Conservation (phyloP, 2,113 vertebrate genomes). For the Ammodytes marinus region DNA sequence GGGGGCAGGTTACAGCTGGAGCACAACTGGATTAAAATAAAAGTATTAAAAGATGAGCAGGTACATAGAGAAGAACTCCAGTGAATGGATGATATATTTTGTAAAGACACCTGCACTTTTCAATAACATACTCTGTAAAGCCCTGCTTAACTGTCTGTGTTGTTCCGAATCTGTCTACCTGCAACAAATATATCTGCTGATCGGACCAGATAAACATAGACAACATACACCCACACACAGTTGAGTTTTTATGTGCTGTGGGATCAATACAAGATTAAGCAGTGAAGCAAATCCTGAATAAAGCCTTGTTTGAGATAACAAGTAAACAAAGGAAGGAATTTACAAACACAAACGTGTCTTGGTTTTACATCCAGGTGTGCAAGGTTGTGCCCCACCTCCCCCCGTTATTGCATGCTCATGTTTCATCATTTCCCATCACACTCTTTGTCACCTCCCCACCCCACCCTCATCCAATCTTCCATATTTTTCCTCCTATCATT, state of each 20-base stretch:
- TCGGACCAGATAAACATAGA: neutral
- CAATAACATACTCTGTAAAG: conserved; percentile 33
- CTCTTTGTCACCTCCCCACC: conserved; percentile 59
- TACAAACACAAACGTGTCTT: conserved; percentile 4
- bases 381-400: conserved; percentile 38
- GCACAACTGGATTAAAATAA: conserved; percentile 64
- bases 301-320: conserved; percentile 5
- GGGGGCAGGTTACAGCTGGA: conserved; percentile 37
- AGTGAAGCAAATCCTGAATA: conserved; percentile 6
- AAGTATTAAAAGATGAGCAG: conserved; percentile 25
- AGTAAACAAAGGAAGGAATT: neutral
- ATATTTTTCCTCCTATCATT: conserved; percentile 38
- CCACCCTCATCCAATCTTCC: conserved; percentile 37
- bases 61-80: conserved; percentile 37
- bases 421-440: conserved; percentile 81
- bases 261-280: conserved; percentile 13
- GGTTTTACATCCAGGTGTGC: conserved; percentile 71
- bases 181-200: conserved; percentile 16
- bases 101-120: conserved; percentile 16
- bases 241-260: conserved; percentile 16
- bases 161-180: conserved; percentile 32
- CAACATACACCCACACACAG: conserved; percentile 8
- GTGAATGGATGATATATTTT: conserved; percentile 7
- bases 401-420: conserved; percentile 82
- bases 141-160: conserved; percentile 15